Evolutionary conservation across 2,113 vertebrate species (phyloP).

Genomic region (Sciurus niger): DNA sequence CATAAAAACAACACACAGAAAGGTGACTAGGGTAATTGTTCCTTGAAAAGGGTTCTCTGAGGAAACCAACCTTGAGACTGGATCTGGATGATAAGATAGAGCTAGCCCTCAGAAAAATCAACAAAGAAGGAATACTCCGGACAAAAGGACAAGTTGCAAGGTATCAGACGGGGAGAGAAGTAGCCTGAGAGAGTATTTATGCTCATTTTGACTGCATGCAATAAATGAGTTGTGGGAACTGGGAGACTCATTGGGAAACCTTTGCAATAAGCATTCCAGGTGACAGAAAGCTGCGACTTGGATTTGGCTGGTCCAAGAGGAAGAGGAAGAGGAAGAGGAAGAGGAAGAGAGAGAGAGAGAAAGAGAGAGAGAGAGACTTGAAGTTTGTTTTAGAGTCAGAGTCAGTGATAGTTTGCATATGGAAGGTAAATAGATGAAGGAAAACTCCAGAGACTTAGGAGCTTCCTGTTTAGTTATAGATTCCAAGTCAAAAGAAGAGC

Average conservation of each 20-base stretch:
- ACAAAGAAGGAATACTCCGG: neutral
- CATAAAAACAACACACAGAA: neutral
- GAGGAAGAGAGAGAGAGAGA: neutral
- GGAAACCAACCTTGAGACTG: neutral
- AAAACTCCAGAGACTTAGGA: neutral
- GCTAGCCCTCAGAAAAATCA: neutral
- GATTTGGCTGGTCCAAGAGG: neutral
- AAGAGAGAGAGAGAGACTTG: neutral
- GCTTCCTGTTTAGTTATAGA: neutral
- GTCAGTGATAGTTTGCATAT: neutral
- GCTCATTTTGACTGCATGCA: neutral
- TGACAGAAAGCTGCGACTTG: neutral
- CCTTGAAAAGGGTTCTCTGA: constrained; percentile 8
- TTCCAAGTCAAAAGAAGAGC: neutral
- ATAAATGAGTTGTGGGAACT: neutral
- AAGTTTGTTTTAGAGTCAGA: neutral
- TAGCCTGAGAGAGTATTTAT: neutral
- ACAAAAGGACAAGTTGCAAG: neutral
- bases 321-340: neutral
- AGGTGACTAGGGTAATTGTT: neutral
- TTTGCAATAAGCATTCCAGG: neutral
- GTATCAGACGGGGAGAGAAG: neutral
- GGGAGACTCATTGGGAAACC: neutral
- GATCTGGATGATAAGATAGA: neutral
- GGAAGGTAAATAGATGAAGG: neutral